Base-by-base conservation (phyloP, 2,888 invertebrate species). In the Mechanitis mazaeus region DNA sequence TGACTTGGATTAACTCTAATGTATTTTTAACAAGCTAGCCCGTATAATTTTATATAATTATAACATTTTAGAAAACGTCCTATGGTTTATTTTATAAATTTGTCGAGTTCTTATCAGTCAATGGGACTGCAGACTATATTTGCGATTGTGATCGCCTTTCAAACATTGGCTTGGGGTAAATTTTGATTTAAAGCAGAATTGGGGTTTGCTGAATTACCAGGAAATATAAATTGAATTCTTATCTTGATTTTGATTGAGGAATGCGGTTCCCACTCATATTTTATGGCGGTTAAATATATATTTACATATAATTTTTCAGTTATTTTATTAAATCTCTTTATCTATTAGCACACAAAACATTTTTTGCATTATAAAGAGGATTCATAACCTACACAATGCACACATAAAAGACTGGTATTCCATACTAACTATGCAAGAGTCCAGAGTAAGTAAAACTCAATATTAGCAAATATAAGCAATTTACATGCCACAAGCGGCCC, bases 401-500 rank as follows among this genome's bases (percentile, higher is more conserved):
- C 9, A 42, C 6, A 42, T 42, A 42, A 7, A 42, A 0, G 11
- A 9, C 6, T 9, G 9, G 9, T 42, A 42, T 42, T 2, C 42
- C 42, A 42, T 42, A 42, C 42, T 42, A 42, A 42, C 42, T 3
- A 42, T 42, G 42, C 42, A 42, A 42, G 35, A 35, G 6, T 50
- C 11, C 54, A 50, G 57, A 47, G 71, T 74, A 76, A 79, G 79
- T 82, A 79, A 77, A 78, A 78, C 83, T 83, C 80, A 85, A 79
- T 82, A 79, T 80, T 77, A 80, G 75, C 76, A 73, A 72, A 75
- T 78, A 83, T 84, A 86, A 84, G 83, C 83, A 80, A 87, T 87
- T 87, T 85, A 81, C 81, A 88, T 87, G 87, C 88, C 84, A 81
- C 81, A 78, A 83, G 85, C 80, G 83, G 78, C 81, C 75, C 77